phyloP scores from a whole-genome alignment of 1,140 invertebrate genomes.

The Teleopsis dalmanni region DNA sequence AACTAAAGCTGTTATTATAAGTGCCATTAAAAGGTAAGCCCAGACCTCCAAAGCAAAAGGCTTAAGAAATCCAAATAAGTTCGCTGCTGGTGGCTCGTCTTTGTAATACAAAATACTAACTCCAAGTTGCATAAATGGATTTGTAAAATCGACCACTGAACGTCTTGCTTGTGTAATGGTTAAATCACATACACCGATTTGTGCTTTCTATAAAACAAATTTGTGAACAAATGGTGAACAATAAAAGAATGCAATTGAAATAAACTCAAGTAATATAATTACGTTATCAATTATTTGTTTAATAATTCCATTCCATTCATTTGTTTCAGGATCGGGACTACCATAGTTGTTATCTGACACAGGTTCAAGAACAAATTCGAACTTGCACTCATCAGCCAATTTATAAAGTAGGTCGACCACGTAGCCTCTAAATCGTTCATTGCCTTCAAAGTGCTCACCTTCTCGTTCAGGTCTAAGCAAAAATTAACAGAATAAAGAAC shows the following conservation, averaged over 20 bases:
- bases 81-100: constrained; percentile 76
- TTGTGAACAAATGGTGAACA: too few relatives aligned
- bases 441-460: constrained; percentile 36
- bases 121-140: constrained; percentile 84
- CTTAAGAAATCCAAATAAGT: constrained; percentile 84
- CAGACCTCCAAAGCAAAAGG: constrained; percentile 87
- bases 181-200: constrained; percentile 81
- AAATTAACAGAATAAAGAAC: constrained; percentile 12
- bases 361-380: constrained; percentile 67
- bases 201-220: constrained; percentile 61
- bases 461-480: too few relatives aligned
- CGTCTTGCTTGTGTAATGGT: constrained; percentile 81
- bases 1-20: constrained; percentile 80
- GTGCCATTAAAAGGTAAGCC: constrained; percentile 89
- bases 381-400: constrained; percentile 59
- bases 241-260: too few relatives aligned
- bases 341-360: constrained; percentile 66
- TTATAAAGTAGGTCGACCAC: constrained; percentile 65
- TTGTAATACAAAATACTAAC: constrained; percentile 82
- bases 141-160: constrained; percentile 77
- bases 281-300: constrained; percentile 66
- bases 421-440: constrained; percentile 65
- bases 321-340: constrained; percentile 54
- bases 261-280: constrained; percentile 8
- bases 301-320: constrained; percentile 81